These are phyloP conservation scores for Philaethria dido DNA, from an alignment of 2,888 invertebrate genomes.

Conservation along the genomic window DNA sequence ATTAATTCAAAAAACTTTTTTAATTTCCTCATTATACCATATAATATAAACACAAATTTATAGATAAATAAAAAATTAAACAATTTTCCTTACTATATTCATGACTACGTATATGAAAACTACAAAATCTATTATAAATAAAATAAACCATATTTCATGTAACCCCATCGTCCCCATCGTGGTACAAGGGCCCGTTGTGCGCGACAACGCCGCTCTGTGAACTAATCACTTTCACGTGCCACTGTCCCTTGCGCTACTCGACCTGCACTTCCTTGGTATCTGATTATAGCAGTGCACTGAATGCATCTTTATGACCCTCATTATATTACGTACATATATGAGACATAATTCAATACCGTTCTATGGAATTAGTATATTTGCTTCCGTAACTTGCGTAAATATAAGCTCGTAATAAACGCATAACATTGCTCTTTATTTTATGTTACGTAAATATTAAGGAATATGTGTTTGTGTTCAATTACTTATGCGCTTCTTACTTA, in stretches of 20 bases:
- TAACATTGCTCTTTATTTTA: too few species aligned
- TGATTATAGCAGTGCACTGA: conserved; percentile 33
- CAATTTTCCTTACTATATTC: too few species aligned
- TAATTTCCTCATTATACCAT: too few species aligned
- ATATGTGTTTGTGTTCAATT: too few species aligned
- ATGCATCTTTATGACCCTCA: conserved; percentile 7
- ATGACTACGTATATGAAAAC: too few species aligned
- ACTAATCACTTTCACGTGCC: conserved; percentile 80
- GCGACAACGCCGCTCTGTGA: conserved; percentile 70
- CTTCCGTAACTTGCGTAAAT: background rate
- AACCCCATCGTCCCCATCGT: conserved; percentile 47
- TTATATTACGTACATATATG: conserved; percentile 1
- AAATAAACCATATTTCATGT: background rate
- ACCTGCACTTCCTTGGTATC: conserved; percentile 69
- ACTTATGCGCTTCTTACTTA: too few species aligned
- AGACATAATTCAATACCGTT: background rate
- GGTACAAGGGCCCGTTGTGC: conserved; percentile 67
- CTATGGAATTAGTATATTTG: background rate
- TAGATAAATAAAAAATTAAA: too few species aligned
- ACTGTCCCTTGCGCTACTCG: conserved; percentile 57
- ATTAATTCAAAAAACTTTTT: too few species aligned
- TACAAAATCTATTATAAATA: background rate
- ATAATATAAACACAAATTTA: too few species aligned
- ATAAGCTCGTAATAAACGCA: too few species aligned
- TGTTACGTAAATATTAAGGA: too few species aligned